phyloP scores from a whole-genome alignment of 2,797 vertebrate genomes.

The Salmo trutta region DNA sequence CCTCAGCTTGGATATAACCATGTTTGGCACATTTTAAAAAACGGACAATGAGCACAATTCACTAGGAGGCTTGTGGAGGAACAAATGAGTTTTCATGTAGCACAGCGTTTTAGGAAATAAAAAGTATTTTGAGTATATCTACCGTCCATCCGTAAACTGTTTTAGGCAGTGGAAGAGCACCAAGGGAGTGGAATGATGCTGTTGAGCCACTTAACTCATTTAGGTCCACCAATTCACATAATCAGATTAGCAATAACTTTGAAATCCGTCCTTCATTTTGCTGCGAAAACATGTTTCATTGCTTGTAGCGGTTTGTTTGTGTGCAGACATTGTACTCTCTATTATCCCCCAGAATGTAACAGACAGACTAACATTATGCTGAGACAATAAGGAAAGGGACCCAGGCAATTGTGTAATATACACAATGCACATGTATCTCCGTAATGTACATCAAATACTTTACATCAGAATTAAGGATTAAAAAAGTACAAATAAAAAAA shows the following conservation, averaged over 20 bases:
- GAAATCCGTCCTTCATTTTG: conserved; percentile 79
- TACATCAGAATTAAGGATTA: conserved; percentile 90
- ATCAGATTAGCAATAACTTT: conserved; percentile 80
- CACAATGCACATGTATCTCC: conserved; percentile 87
- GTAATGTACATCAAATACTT: conserved; percentile 99
- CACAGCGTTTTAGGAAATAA: conserved; percentile 50
- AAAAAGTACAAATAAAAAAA: conserved; percentile 78
- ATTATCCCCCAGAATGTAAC: conserved; percentile 27
- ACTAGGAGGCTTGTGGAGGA: conserved; percentile 68
- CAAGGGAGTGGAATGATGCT: conserved; percentile 82
- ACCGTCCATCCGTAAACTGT: conserved; percentile 76
- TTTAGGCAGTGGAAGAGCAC: conserved; percentile 91
- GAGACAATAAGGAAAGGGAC: conserved; percentile 85
- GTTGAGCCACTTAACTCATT: conserved; percentile 49
- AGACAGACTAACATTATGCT: conserved; percentile 82
- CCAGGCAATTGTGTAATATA: conserved; percentile 96
- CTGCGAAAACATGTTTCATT: conserved; percentile 70
- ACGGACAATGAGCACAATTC: conserved; percentile 60
- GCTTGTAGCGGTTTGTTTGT: conserved; percentile 21
- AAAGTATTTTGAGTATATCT: conserved; percentile 86
- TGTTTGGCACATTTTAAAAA: conserved; percentile 76
- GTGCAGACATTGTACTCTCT: not conserved
- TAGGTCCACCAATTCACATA: conserved; percentile 74
- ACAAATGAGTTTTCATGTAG: conserved; percentile 76
- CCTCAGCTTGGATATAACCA: conserved; percentile 47